Conservation (phyloP, 2,888 invertebrate genomes). For the Pterostichus niger region DNA sequence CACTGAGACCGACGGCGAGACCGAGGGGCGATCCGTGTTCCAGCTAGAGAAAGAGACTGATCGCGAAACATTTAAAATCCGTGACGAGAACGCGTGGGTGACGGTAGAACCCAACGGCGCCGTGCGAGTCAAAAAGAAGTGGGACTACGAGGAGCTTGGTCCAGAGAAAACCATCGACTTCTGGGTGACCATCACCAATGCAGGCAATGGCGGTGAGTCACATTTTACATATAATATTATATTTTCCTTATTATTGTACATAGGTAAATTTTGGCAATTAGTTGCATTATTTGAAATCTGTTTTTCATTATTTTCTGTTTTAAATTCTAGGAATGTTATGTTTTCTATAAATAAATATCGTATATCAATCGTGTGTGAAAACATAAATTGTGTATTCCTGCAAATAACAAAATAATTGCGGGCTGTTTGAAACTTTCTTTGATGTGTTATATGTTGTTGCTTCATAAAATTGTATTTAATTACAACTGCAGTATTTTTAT, state of each 20-base stretch:
- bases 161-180: slow-evolving; percentile 97
- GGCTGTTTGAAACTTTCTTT: too few species aligned
- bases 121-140: slow-evolving; percentile 96
- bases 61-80: slow-evolving; percentile 94
- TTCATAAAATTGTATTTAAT: slow-evolving; percentile 40
- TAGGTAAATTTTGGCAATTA: too few species aligned
- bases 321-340: too few species aligned
- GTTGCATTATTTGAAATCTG: too few species aligned
- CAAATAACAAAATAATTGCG: too few species aligned
- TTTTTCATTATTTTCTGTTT: too few species aligned
- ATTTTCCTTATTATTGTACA: background rate
- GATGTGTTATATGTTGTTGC: background rate
- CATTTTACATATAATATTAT: background rate
- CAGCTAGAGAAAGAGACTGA: slow-evolving; percentile 95
- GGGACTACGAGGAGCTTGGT: slow-evolving; percentile 97
- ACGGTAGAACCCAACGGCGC: slow-evolving; percentile 95
- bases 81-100: slow-evolving; percentile 96
- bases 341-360: too few species aligned
- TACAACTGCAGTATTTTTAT: slow-evolving; percentile 35
- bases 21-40: slow-evolving; percentile 92
- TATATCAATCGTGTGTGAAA: too few species aligned
- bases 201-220: slow-evolving; percentile 90
- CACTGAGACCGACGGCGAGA: slow-evolving; percentile 93
- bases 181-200: slow-evolving; percentile 96
- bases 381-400: too few species aligned